These are phyloP conservation scores for Linnaemya tessellans DNA, from an alignment of 2,888 invertebrate genomes.

Conservation along the genomic window DNA sequence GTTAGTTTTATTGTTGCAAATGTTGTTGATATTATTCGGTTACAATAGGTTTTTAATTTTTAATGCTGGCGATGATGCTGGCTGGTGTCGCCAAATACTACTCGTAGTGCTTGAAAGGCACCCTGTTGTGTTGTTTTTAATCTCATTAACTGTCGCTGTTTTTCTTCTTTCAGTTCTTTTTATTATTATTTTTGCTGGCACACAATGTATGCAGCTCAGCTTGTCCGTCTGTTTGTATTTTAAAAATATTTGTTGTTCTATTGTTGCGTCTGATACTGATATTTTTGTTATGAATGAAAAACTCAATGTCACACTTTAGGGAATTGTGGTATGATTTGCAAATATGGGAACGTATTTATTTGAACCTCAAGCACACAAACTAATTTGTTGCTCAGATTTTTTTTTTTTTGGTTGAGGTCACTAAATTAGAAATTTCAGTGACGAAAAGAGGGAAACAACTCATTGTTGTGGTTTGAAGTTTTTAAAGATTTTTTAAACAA, in stretches of 20 bases:
- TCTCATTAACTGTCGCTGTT: conserved; percentile 73
- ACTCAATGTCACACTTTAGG: conserved; percentile 10
- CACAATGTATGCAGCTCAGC: conserved; percentile 26
- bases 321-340: conserved; percentile 39
- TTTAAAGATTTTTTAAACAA: no score
- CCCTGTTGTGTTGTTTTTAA: conserved; percentile 72
- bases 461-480: background rate
- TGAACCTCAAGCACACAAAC: background rate
- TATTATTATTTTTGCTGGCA: conserved; percentile 2
- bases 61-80: conserved; percentile 39
- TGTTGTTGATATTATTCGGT: conserved; percentile 44
- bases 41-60: conserved; percentile 35
- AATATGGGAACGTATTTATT: background rate
- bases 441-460: no score
- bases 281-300: conserved; percentile 49
- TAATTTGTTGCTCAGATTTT: background rate
- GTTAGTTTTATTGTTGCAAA: conserved; percentile 62
- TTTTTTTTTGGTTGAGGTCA: background rate
- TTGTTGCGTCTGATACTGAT: conserved; percentile 47
- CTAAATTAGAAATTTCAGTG: background rate
- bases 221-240: background rate
- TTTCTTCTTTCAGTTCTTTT: background rate
- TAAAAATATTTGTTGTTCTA: conserved; percentile 27
- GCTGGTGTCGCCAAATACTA: conserved; percentile 22
- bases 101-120: conserved; percentile 27